These are phyloP conservation scores for Calliphora vomitoria DNA, from an alignment of 2,888 invertebrate species.

Conservation along the genomic window DNA sequence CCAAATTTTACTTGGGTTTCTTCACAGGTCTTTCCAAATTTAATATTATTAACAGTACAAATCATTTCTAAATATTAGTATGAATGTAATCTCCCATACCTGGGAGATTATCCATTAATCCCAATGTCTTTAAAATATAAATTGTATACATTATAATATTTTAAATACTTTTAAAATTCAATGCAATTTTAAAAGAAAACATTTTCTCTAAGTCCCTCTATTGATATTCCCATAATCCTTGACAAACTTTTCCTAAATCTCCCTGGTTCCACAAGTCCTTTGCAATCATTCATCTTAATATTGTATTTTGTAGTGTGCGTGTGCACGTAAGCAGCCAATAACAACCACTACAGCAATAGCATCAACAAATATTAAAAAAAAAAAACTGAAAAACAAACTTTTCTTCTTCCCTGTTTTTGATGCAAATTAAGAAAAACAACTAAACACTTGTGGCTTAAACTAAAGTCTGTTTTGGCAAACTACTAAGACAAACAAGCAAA, in stretches of 20 bases:
- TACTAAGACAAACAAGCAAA: constrained; percentile 55
- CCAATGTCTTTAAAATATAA: no score
- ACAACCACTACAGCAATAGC: constrained; percentile 18
- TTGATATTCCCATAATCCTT: constrained; percentile 23
- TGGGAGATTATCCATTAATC: no score
- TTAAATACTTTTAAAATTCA: no score
- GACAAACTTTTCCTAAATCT: constrained; percentile 1
- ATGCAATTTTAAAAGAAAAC: background rate
- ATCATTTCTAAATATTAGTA: no score
- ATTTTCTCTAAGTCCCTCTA: background rate
- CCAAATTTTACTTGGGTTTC: no score
- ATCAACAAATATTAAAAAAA: background rate
- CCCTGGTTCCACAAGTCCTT: constrained; percentile 9
- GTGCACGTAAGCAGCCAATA: constrained; percentile 51
- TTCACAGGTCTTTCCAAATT: no score
- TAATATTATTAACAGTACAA: no score
- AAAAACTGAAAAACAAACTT: background rate
- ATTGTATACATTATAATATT: no score
- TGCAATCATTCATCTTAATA: constrained; percentile 57
- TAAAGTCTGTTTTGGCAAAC: constrained; percentile 61
- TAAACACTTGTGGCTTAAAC: constrained; percentile 72
- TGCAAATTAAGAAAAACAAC: constrained; percentile 68
- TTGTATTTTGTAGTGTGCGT: background rate
- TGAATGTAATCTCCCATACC: no score
- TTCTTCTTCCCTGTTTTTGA: constrained; percentile 30